phyloP scores from a whole-genome alignment of 1,140 invertebrate species.

The Cherax quadricarinatus region DNA sequence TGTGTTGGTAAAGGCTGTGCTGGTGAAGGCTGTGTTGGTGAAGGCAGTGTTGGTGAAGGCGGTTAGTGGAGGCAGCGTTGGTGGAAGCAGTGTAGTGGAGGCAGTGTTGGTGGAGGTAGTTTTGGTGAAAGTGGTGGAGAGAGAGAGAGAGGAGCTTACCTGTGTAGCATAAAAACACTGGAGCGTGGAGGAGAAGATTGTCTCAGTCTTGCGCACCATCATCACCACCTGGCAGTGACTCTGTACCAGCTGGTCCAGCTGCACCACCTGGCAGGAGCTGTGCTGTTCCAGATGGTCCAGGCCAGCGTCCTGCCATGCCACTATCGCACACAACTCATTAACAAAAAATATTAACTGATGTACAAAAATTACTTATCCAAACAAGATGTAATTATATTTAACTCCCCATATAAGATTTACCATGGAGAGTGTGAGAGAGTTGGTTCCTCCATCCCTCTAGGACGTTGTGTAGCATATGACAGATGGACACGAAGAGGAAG shows the following conservation, averaged over 20 bases:
- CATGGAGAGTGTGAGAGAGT: neutral
- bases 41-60: too few relatives aligned
- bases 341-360: too few relatives aligned
- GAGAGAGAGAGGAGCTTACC: neutral
- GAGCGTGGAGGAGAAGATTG: slow-evolving; percentile 33
- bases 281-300: neutral
- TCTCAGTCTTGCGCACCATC: slow-evolving; percentile 41
- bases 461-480: slow-evolving; percentile 12
- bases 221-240: slow-evolving; percentile 38
- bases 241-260: slow-evolving; percentile 24
- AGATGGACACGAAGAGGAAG: slow-evolving; percentile 19
- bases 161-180: slow-evolving; percentile 60
- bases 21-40: too few relatives aligned
- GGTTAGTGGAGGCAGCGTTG: too few relatives aligned
- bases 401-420: neutral
- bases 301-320: neutral
- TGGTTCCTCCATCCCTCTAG: neutral
- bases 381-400: too few relatives aligned
- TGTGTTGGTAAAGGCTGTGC: too few relatives aligned
- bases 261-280: neutral
- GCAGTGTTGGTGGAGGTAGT: neutral
- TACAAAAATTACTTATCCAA: too few relatives aligned
- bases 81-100: too few relatives aligned
- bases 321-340: too few relatives aligned
- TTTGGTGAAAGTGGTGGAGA: neutral